phyloP scores from a whole-genome alignment of 2,888 invertebrate species.

The Alsophila aescularia region DNA sequence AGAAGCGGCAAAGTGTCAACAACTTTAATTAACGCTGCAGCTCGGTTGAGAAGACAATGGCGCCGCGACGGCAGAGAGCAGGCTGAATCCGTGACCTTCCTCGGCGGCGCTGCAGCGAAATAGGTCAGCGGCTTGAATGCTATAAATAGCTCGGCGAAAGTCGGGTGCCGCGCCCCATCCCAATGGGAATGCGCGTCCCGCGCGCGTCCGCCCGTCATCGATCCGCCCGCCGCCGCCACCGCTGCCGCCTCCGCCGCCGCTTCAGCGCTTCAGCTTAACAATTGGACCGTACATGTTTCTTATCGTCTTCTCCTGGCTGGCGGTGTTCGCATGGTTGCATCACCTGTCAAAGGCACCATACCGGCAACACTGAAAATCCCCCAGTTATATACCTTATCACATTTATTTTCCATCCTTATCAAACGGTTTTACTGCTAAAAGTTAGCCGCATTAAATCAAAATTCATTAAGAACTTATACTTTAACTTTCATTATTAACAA shows the following conservation, averaged over 20 bases:
- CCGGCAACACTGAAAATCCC: constrained; percentile 5
- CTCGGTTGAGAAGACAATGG: constrained; percentile 79
- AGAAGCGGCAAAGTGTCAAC: constrained; percentile 74
- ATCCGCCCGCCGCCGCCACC: constrained; percentile 45
- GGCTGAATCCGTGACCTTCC: constrained; percentile 84
- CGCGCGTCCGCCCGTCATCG: constrained; percentile 57
- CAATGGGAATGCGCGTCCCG: constrained; percentile 61
- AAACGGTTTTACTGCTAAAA: background rate
- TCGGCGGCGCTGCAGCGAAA: constrained; percentile 79
- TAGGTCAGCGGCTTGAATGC: constrained; percentile 84
- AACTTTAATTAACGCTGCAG: constrained; percentile 82
- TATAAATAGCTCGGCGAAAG: constrained; percentile 84
- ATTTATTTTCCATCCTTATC: too few species aligned
- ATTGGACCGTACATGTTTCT: constrained; percentile 34
- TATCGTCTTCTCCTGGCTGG: constrained; percentile 20
- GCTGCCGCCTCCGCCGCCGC: constrained; percentile 27
- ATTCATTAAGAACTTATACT: background rate
- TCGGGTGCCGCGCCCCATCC: constrained; percentile 79
- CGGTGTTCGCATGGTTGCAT: constrained; percentile 16
- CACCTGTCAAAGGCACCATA: constrained; percentile 16
- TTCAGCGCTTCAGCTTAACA: constrained; percentile 28
- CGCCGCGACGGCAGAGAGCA: constrained; percentile 75
- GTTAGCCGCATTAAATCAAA: background rate
- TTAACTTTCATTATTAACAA: background rate
- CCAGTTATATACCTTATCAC: background rate